Conservation (phyloP, 2,797 vertebrate species). For the Pipistrellus pygmaeus region DNA sequence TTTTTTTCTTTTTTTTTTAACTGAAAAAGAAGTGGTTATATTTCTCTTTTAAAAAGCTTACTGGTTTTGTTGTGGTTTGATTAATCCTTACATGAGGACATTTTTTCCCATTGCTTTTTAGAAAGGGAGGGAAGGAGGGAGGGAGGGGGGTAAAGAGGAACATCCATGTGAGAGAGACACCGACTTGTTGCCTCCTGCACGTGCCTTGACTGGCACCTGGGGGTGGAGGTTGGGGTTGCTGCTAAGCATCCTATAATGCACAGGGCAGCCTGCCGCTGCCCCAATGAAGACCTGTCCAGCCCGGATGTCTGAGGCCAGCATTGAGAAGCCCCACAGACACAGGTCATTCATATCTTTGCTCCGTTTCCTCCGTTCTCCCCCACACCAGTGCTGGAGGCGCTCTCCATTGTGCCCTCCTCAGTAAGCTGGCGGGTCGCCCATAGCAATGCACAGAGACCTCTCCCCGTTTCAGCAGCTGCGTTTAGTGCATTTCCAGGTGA, state of each 20-base stretch:
- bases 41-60: background rate
- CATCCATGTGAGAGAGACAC: no score
- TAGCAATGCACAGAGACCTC: background rate
- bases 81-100: no score
- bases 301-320: fast-evolving
- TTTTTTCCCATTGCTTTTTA: no score
- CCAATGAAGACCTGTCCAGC: background rate
- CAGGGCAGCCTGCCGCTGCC: fast-evolving
- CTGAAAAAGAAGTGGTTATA: background rate
- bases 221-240: background rate
- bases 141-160: no score
- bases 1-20: no score
- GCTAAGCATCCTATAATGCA: fast-evolving
- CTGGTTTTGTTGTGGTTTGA: background rate
- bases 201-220: background rate
- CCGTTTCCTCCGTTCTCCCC: background rate
- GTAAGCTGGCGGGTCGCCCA: background rate
- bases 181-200: no score
- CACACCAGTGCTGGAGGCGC: fast-evolving
- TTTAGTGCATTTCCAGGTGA: background rate
- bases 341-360: fast-evolving
- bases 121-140: no score
- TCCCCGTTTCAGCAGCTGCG: background rate
- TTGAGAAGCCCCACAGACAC: background rate
- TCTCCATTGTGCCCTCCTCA: background rate